phyloP scores from a whole-genome alignment of 64 coral and sea anemone species.

The Platygyra sinensis region DNA sequence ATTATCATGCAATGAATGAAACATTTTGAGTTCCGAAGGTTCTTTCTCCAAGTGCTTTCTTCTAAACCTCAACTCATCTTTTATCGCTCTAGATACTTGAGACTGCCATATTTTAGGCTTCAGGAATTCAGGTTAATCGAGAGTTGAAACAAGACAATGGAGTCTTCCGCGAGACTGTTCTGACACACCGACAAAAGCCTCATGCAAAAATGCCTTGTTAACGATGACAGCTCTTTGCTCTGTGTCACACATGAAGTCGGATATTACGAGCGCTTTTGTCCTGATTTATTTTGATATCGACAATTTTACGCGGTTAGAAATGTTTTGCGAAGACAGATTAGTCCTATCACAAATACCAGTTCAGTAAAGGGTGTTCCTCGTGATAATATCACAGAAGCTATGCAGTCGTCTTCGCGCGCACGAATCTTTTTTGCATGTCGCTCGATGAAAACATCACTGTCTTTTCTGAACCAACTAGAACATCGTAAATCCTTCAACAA shows the following conservation, averaged over 20 bases:
- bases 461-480: not conserved
- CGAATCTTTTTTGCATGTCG: not conserved
- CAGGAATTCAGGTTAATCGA: not conserved
- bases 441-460: not conserved
- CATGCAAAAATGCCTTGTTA: not conserved
- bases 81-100: too few species aligned
- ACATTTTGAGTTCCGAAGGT: too few species aligned
- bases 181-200: not conserved
- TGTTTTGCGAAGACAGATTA: not conserved
- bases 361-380: not conserved
- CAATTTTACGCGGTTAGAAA: not conserved
- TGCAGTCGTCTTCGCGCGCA: too few species aligned
- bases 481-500: not conserved
- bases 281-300: not conserved
- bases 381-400: not conserved
- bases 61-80: too few species aligned
- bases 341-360: not conserved
- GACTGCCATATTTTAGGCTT: too few species aligned
- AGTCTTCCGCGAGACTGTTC: not conserved
- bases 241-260: not conserved
- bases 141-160: not conserved
- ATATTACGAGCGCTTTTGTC: not conserved
- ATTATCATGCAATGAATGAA: too few species aligned
- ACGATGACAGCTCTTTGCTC: not conserved
- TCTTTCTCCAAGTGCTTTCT: too few species aligned